These are phyloP conservation scores for Drosophila persimilis DNA, from an alignment of 1,140 invertebrate species.

Conservation along the genomic window DNA sequence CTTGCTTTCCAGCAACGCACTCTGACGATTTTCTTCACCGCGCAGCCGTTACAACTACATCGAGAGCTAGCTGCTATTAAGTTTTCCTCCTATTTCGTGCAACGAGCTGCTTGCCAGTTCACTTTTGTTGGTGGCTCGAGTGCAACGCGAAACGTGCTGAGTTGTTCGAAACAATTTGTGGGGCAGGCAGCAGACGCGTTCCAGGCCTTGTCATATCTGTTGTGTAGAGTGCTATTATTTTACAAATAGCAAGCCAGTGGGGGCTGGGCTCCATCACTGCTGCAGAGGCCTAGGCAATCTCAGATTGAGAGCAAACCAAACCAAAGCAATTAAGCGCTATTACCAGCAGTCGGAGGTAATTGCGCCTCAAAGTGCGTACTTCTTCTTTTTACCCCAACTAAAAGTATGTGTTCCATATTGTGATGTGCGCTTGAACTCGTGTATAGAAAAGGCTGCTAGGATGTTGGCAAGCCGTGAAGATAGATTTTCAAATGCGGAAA, in stretches of 20 bases:
- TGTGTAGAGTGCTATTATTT: constrained; percentile 58
- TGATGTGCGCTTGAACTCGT: background rate
- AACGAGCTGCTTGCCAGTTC: constrained; percentile 43
- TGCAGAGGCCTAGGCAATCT: constrained; percentile 11
- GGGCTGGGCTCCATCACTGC: constrained; percentile 24
- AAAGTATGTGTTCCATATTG: constrained; percentile 32
- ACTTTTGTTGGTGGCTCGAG: constrained; percentile 60
- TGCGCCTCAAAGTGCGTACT: constrained; percentile 62
- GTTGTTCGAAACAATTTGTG: constrained; percentile 36
- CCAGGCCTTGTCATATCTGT: constrained; percentile 39
- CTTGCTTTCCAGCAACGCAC: no score
- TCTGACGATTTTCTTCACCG: no score
- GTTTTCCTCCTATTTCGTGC: constrained; percentile 46
- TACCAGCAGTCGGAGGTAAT: constrained; percentile 20
- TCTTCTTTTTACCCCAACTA: constrained; percentile 23
- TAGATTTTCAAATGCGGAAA: constrained; percentile 65
- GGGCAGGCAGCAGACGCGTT: constrained; percentile 46
- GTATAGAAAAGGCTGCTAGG: background rate
- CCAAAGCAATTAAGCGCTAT: constrained; percentile 33
- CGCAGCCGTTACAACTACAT: constrained; percentile 12
- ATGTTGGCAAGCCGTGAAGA: constrained; percentile 24
- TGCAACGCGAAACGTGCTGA: constrained; percentile 51
- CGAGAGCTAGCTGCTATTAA: constrained; percentile 27
- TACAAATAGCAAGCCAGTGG: constrained; percentile 46
- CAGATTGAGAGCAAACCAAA: constrained; percentile 23